A percentile compares a stretch with the other conserved stretches of the same genome.
These are phyloP conservation scores for Nomada lathburiana DNA, from an alignment of 2,888 invertebrate species.

Conservation along the genomic window DNA sequence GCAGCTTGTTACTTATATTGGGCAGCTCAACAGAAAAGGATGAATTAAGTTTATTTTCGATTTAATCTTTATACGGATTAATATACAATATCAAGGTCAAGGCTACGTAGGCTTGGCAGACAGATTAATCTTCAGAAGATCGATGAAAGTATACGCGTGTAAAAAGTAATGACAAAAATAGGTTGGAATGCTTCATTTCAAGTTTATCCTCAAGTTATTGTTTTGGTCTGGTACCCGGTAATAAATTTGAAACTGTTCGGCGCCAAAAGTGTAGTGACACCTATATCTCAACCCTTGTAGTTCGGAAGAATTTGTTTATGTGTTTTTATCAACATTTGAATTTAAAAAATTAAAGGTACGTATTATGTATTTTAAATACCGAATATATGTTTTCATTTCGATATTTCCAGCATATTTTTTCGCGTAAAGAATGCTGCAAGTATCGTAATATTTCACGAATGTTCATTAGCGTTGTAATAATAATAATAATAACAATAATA, in stretches of 20 bases:
- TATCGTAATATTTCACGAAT: not conserved
- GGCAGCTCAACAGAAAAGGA: not conserved
- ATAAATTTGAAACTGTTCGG: slow-evolving; percentile 18
- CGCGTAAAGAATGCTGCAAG: not conserved
- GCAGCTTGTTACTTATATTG: not conserved
- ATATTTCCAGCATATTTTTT: not conserved
- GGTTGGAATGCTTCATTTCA: slow-evolving; percentile 1
- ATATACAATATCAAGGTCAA: slow-evolving; percentile 23
- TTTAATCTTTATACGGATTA: slow-evolving; percentile 1
- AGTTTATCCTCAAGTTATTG: not conserved
- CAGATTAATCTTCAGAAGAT: slow-evolving; percentile 22
- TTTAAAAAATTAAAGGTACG: slow-evolving; percentile 15
- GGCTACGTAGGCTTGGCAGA: slow-evolving; percentile 17
- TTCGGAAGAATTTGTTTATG: not conserved
- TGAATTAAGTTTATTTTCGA: not conserved
- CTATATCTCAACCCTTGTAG: not conserved
- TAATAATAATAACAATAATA: not conserved
- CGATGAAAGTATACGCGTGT: not conserved
- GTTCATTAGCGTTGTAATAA: not conserved
- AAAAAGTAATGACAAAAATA: slow-evolving; percentile 20
- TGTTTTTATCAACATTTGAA: slow-evolving; percentile 13
- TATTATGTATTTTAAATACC: not conserved
- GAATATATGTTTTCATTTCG: not conserved
- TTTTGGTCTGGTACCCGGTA: not conserved
- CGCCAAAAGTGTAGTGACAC: slow-evolving; percentile 35